Evolutionary conservation across 1,140 invertebrate genomes (phyloP), one percentile per base, ranked within the genome.

Genomic region (Mercenaria mercenaria): DNA sequence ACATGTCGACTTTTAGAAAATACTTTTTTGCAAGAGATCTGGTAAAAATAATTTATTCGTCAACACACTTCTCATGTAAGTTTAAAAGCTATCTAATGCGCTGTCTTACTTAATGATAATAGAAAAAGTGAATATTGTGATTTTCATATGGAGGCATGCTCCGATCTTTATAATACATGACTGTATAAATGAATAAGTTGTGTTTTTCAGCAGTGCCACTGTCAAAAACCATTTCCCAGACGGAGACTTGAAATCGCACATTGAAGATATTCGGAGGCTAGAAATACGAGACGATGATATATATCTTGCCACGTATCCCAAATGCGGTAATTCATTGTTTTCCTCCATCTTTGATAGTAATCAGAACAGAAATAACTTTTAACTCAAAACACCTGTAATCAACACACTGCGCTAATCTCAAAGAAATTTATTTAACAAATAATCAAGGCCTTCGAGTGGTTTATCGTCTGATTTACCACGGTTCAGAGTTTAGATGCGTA

Each of bases 211-310:
- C 39, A 61, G 50, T 26, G 41, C 29, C 29, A n/a, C 26, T n/a
- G 37, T 72, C 11, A 11, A 26, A 15, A n/a, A 47, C 8, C 11
- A 6, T 20, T 26, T 72, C 37, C 29, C 29, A 50, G 37, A 47
- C 18, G 20, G 11, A 26, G 39, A 47, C 29, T 59, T 80, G 13
- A 20, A 80, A 20, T 3, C n/a, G 2, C 81, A 83, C 34, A 83
- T 83, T 18, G 15, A 83, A 10, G 47, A 43, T 8, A 50, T 83
- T 47, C 56, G 32, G 11, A 43, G 39, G 32, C 20, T 83, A 26
- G 32, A 41, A 13, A 69, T 83, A n/a, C 59, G 81, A 0, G 81
- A 69, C 26, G 64, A 83, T 43, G 81, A 83, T 34, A 83, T 83
- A 23, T 83, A 67, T n/a, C n/a, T 83, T 10, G 59, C 81, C 23